Base-by-base conservation (phyloP, 2,888 invertebrate genomes). In the Pyrrhopygopsis socrates region DNA sequence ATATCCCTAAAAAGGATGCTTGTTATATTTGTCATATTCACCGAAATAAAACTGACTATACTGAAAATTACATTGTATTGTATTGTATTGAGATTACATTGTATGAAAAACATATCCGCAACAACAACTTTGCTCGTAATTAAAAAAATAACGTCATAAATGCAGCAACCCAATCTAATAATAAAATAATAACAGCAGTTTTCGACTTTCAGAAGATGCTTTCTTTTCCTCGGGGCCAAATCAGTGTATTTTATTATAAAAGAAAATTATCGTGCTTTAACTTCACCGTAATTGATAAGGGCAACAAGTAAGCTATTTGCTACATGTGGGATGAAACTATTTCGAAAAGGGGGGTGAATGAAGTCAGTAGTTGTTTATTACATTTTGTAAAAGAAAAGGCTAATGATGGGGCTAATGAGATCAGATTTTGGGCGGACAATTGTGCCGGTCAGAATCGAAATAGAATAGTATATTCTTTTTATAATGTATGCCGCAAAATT, bases 1-100 rank as follows among this genome's bases (percentile, higher is more conserved):
- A 86, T 67, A 65, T 76, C 54, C 89, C 89, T 2, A 88, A 91
- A 84, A 92, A 89, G 58, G 89, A 89, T 76, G 82, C 82, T 30
- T 91, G 89, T 41, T 78, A 84, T 54, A 54, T 76, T 22, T 86
- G 81, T n/a, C n/a, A n/a, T n/a, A n/a, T n/a, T 65, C 81, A 84
- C 41, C 54, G 81, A 70, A 54, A 30, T 15, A 84, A 82, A 58
- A 76, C 58, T 27, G 65, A 78, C 77, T 5, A 77, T 73, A 58
- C 73, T 5, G 80, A 81, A 30, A 27, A 68, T n/a, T n/a, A n/a
- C n/a, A n/a, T n/a, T n/a, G n/a, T n/a, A n/a, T n/a, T n/a, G n/a
- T n/a, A n/a, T n/a, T n/a, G n/a, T n/a, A n/a, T n/a, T 68, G 73
- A 73, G 60, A 81, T 76, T 77, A 45, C 80, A 73, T n/a, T 24